phyloP scores from a whole-genome alignment of 92 coral and sea anemone species.

The Epizoanthus stellaris region DNA sequence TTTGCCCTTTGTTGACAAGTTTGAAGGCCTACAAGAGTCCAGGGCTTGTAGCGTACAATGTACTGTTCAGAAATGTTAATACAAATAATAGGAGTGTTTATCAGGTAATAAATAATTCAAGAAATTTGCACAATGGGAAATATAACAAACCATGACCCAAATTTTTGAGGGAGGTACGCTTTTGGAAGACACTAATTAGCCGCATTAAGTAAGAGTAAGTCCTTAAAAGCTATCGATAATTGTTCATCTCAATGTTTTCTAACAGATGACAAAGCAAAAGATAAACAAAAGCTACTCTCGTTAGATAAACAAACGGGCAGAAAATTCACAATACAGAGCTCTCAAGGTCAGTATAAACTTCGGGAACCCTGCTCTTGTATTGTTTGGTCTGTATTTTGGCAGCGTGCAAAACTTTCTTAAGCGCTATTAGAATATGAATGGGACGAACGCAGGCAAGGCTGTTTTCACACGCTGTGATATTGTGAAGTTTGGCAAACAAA shows the following conservation, averaged over 20 bases:
- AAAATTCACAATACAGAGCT: constrained; percentile 44
- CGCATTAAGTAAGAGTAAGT: background rate
- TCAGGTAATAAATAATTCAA: constrained; percentile 22
- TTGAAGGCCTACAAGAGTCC: background rate
- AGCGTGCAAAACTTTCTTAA: background rate
- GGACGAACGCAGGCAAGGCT: background rate
- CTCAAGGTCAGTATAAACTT: constrained; percentile 44
- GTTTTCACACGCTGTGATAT: constrained; percentile 32
- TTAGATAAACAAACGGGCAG: constrained; percentile 42
- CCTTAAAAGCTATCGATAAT: constrained; percentile 51
- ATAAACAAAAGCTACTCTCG: constrained; percentile 51
- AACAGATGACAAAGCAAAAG: constrained; percentile 52
- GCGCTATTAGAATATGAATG: constrained; percentile 33
- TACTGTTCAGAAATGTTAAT: background rate
- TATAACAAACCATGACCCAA: background rate
- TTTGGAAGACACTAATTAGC: constrained; percentile 18
- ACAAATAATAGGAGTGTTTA: background rate
- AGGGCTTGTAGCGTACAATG: background rate
- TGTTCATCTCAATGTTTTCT: constrained; percentile 69
- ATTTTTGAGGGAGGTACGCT: constrained; percentile 32
- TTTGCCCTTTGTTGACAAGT: background rate
- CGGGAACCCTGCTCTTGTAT: constrained; percentile 58
- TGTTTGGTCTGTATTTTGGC: constrained; percentile 57
- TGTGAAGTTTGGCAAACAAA: background rate
- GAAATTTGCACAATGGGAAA: background rate